Conservation (phyloP, 2,888 invertebrate genomes). For the Cybosia mesomella region DNA sequence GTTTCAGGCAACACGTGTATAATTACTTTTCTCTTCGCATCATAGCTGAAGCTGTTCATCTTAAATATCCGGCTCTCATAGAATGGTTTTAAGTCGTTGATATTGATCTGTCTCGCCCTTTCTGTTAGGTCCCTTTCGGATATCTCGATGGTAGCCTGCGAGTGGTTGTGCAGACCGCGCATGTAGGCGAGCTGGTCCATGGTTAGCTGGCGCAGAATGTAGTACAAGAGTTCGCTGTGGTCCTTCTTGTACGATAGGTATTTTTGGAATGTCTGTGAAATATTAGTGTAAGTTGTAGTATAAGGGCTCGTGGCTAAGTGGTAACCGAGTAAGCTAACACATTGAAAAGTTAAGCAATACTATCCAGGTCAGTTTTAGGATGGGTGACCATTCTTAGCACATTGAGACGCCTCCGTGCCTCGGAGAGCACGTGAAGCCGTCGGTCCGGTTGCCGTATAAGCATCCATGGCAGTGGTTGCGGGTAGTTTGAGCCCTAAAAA, state of each 20-base stretch:
- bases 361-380: too few species aligned
- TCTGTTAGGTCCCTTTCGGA: slow-evolving; percentile 89
- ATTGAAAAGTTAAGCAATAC: too few species aligned
- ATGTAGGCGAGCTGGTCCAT: slow-evolving; percentile 96
- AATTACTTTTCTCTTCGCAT: slow-evolving; percentile 94
- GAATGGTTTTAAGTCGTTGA: slow-evolving; percentile 95
- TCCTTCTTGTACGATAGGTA: slow-evolving; percentile 98
- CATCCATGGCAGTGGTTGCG: too few species aligned
- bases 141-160: slow-evolving; percentile 92
- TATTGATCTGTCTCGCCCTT: slow-evolving; percentile 96
- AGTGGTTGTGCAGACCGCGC: slow-evolving; percentile 89
- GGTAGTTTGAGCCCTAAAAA: too few species aligned
- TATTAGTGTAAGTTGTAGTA: slow-evolving; percentile 22
- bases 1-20: slow-evolving; percentile 92
- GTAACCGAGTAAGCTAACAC: background rate
- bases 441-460: too few species aligned
- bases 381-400: too few species aligned
- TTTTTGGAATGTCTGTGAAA: slow-evolving; percentile 94
- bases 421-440: too few species aligned
- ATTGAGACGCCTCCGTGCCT: too few species aligned
- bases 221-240: slow-evolving; percentile 98
- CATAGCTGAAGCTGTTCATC: slow-evolving; percentile 95
- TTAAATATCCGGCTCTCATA: slow-evolving; percentile 96
- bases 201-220: slow-evolving; percentile 96
- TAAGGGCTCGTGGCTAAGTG: background rate